Base-by-base conservation (phyloP, 2,113 vertebrate species). In the Cynopterus brachyotis region DNA sequence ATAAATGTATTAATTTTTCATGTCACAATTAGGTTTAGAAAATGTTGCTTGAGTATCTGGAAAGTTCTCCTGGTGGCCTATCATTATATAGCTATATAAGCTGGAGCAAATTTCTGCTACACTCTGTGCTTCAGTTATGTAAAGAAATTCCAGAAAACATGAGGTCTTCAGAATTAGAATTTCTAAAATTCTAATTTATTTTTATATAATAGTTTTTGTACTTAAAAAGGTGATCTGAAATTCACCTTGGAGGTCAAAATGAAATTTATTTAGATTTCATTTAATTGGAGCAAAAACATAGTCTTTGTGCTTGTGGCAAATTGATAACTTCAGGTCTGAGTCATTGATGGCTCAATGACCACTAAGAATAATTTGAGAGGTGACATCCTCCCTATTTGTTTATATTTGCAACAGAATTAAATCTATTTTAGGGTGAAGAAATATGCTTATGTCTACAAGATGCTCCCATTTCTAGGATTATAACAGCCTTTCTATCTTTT, bases 221-320 rank as follows among this genome's bases (percentile, higher is more conserved):
- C 73, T 81, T 84, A 35, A 66, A 42, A 76, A 76, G 20, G 28
- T 62, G 15, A 69, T 62, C 19, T 76, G 16, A 59, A 88, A 79
- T 93, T 92, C 40, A 83, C 28, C 78, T 37, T 93, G 20, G 9
- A 89, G 22, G 53, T 94, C n/a, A 85, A 82, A 92, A 35, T 47
- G 28, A 28, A 24, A 2, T 79, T 75, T 40, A n/a, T 70, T 76
- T 94, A n/a, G 6, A 81, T 92, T 42, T 93, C 28, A 37, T 73
- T 95, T 90, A 78, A 88, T 45, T 69, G 30, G 30, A 66, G 3
- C n/a, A 62, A 84, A 76, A 45, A 35, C 12, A 69, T 69, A 88
- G 7, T 45, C 50, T 55, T 78, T 91, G 30, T 59, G 57, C 47
- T 93, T 89, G 5, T 64, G 55, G 50, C 7, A 81, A 73, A 95